Percentiles rank a stretch among this genome's conserved stretches.
phyloP scores from a whole-genome alignment of 37 sponge, comb jelly and placozoan species.

The Axinella damicornis region DNA sequence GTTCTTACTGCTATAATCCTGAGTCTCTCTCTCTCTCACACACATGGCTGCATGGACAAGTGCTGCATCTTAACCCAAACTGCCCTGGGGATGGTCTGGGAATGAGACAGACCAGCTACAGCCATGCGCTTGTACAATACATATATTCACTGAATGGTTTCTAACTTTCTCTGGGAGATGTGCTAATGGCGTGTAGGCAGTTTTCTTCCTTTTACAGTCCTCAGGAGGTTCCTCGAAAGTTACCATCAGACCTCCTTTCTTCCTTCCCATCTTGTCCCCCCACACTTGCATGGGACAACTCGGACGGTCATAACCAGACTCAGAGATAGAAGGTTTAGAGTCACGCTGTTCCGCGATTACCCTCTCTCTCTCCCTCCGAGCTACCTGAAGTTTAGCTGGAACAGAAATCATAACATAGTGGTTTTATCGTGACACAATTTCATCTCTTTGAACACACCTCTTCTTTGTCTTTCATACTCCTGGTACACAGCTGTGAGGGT shows the following conservation, averaged over 20 bases:
- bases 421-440: too few species aligned
- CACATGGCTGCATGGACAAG: too few species aligned
- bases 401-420: not conserved
- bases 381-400: conserved; percentile 7
- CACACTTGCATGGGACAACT: not conserved
- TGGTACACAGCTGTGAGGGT: not conserved
- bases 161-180: conserved; percentile 3
- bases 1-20: too few species aligned
- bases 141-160: not conserved
- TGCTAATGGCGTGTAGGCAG: not conserved
- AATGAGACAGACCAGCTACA: too few species aligned
- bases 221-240: not conserved
- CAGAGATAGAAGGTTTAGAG: not conserved
- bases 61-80: too few species aligned
- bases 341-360: not conserved
- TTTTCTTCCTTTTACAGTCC: not conserved
- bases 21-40: too few species aligned
- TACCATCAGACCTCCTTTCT: not conserved
- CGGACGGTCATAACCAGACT: not conserved
- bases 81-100: too few species aligned
- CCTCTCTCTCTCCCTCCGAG: conserved; percentile 19
- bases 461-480: not conserved
- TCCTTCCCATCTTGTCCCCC: not conserved
- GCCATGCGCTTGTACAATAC: too few species aligned
- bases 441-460: too few species aligned